phyloP scores from a whole-genome alignment of 2,888 invertebrate genomes.

The Heliconius erato region DNA sequence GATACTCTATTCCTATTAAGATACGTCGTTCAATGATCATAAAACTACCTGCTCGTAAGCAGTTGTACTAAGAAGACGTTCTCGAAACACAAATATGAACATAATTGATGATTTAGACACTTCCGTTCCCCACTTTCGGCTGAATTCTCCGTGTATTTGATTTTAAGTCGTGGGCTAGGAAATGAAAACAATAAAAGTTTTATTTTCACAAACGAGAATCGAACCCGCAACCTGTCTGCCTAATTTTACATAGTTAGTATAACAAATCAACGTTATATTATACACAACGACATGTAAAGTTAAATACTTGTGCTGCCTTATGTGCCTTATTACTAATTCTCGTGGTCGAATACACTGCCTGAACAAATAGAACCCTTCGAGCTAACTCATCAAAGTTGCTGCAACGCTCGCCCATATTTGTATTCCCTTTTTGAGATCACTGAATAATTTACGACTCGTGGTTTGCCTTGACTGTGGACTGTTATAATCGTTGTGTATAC shows the following conservation, averaged over 20 bases:
- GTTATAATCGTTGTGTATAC: slow-evolving; percentile 21
- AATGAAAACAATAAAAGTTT: no score
- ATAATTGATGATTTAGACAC: no score
- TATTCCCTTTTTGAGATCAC: slow-evolving; percentile 24
- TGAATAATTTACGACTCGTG: slow-evolving; percentile 35
- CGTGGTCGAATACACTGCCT: slow-evolving; percentile 20
- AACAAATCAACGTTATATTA: background rate
- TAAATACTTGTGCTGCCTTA: background rate
- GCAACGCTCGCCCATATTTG: slow-evolving; percentile 26
- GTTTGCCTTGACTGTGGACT: slow-evolving; percentile 12
- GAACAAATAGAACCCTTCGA: slow-evolving; percentile 27
- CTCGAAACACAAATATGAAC: no score
- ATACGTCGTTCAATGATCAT: background rate
- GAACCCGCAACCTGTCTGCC: background rate
- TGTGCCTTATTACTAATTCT: slow-evolving; percentile 9
- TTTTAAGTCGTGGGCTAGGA: background rate
- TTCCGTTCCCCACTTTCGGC: background rate
- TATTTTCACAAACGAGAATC: background rate
- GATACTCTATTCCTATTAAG: background rate
- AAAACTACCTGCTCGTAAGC: no score
- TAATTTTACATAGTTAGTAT: background rate
- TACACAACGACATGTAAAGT: background rate
- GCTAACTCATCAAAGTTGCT: slow-evolving; percentile 38
- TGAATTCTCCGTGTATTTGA: background rate
- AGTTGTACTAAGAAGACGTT: no score